Percentiles rank a stretch among this genome's conserved stretches.
phyloP scores from a whole-genome alignment of 1,140 invertebrate species.

The Coenobita brevimanus region DNA sequence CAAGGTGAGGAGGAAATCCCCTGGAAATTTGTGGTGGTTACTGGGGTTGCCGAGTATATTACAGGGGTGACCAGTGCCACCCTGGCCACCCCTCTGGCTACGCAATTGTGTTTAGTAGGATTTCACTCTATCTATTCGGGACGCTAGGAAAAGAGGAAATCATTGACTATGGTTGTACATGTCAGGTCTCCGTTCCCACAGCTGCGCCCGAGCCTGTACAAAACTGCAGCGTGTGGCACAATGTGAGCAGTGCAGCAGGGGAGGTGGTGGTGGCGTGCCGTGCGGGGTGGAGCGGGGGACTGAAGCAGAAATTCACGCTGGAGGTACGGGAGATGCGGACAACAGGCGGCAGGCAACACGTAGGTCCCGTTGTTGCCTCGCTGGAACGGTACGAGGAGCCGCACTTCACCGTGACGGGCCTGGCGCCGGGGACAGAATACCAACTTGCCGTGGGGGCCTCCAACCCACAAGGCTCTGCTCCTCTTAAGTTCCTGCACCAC shows the following conservation, averaged over 20 bases:
- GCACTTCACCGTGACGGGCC: conserved; percentile 79
- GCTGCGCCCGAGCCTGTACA: conserved; percentile 88
- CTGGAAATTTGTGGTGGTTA: too few species aligned
- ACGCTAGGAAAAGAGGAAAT: not conserved
- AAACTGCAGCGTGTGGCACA: conserved; percentile 89
- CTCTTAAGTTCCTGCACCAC: conserved; percentile 14
- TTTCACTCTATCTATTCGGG: too few species aligned
- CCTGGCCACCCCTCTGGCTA: too few species aligned
- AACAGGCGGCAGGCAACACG: not conserved
- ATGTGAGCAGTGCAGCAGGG: conserved; percentile 78
- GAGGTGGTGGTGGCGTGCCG: conserved; percentile 81
- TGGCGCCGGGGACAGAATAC: conserved; percentile 81
- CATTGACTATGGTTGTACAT: not conserved
- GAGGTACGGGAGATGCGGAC: conserved; percentile 81
- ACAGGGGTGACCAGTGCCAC: too few species aligned
- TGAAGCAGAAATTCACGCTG: conserved; percentile 87
- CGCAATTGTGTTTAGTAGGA: too few species aligned
- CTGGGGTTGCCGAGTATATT: too few species aligned
- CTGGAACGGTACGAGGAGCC: conserved; percentile 72
- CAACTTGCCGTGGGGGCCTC: conserved; percentile 81
- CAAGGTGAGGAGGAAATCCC: too few species aligned
- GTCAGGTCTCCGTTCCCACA: conserved; percentile 70
- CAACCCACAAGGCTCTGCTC: conserved; percentile 78
- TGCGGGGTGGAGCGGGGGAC: conserved; percentile 86
- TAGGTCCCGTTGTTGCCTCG: not conserved